Conservation (phyloP, 2,113 vertebrate genomes). For the Coregonus clupeaformis region DNA sequence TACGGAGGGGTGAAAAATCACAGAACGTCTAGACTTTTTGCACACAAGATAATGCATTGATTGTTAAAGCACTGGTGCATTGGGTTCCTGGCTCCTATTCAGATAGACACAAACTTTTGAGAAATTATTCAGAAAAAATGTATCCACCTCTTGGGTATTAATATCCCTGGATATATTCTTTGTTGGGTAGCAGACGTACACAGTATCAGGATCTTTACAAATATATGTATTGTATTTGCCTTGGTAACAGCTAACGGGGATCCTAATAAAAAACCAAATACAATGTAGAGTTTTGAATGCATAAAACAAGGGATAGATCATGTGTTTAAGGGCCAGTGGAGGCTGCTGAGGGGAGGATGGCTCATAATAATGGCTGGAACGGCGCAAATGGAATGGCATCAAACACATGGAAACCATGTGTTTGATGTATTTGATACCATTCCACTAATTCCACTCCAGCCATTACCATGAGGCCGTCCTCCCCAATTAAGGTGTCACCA, state of each 20-base stretch:
- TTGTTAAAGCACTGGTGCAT: slow-evolving; percentile 68
- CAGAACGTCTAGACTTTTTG: slow-evolving; percentile 73
- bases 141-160: slow-evolving; percentile 50
- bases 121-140: slow-evolving; percentile 54
- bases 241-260: too few species aligned
- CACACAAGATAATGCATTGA: slow-evolving; percentile 75
- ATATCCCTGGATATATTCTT: slow-evolving; percentile 45
- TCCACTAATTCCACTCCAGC: too few species aligned
- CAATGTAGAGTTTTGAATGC: too few species aligned
- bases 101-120: slow-evolving; percentile 67
- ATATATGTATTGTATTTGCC: not conserved
- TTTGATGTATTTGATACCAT: too few species aligned
- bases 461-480: too few species aligned
- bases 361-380: too few species aligned
- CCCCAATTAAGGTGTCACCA: too few species aligned
- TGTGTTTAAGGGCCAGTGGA: not conserved
- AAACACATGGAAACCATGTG: too few species aligned
- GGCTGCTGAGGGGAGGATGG: too few species aligned
- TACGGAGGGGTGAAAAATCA: slow-evolving; percentile 6
- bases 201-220: not conserved
- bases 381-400: too few species aligned
- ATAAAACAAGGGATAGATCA: too few species aligned
- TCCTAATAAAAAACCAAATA: not conserved
- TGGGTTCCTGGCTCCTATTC: slow-evolving; percentile 56
- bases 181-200: slow-evolving; percentile 24